Evolutionary conservation across 2,888 invertebrate genomes (phyloP), one percentile per base, ranked within the genome.

Genomic region (Elmis aenea): DNA sequence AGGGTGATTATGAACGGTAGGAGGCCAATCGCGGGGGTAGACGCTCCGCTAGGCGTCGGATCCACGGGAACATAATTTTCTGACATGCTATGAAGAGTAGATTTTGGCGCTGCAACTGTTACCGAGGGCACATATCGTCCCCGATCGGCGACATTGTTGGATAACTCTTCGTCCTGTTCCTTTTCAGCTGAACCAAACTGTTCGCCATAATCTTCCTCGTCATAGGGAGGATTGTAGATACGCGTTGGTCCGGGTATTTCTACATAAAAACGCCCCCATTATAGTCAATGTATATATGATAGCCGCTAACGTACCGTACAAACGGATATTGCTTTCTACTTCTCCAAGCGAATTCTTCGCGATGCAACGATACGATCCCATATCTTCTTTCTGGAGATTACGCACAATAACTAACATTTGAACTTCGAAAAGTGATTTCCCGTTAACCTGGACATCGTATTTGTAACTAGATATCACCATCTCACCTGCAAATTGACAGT

Each of bases 341-440:
- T 89, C 90, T 1, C 91, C 91, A 2, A 91, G 73, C 0, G 86
- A 85, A 67, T 88, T 89, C 65, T 88, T 88, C 15, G 90, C 89
- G 39, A 88, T 83, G 62, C 92, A 92, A 31, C 81, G 73, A 69
- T 91, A 92, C 1, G 84, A 83, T 13, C 91, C 90, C 5, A 85
- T 78, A 60, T 90, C 89, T 18, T 76, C 74, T 38, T 76, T 71
- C 45, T 83, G 81, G 49, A 92, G 75, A 52, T 78, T 77, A 26
- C 83, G 74, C 47, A 92, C 84, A 31, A 79, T 83, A 56, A 91
- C 75, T 26, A 77, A 74, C 90, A 91, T 90, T 52, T 79, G 80
- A 21, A 84, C 82, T 68, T 90, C 88, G 65, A 89, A 91, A 46
- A 79, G 73, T 32, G 85, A 85, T 61, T 81, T 79, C 37, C 74